Conservation (phyloP, 2,888 invertebrate genomes). For the Automeris io region DNA sequence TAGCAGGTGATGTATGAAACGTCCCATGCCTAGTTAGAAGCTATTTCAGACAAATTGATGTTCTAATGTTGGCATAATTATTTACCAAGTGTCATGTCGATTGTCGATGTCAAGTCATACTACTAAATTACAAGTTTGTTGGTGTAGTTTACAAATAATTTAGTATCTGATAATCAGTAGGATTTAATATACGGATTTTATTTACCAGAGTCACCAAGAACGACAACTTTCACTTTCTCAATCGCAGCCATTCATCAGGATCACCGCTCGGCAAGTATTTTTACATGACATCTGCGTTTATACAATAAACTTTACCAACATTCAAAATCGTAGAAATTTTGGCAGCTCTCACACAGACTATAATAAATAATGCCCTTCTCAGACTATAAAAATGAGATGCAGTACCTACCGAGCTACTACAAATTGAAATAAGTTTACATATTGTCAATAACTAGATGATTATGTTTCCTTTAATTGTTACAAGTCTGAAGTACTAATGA, state of each 20-base stretch:
- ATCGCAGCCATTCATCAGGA: slow-evolving; percentile 83
- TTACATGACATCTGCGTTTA: slow-evolving; percentile 36
- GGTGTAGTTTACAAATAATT: slow-evolving; percentile 11
- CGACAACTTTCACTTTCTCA: slow-evolving; percentile 93
- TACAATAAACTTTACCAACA: slow-evolving; percentile 22
- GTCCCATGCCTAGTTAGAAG: no score
- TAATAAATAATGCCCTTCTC: neutral
- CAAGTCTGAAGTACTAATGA: no score
- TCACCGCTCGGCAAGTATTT: slow-evolving; percentile 41
- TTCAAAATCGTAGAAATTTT: slow-evolving; percentile 6
- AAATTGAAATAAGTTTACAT: no score
- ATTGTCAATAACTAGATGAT: no score
- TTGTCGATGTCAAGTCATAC: slow-evolving; percentile 49
- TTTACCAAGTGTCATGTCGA: slow-evolving; percentile 35
- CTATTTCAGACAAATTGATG: neutral
- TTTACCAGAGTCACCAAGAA: slow-evolving; percentile 93
- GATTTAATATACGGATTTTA: slow-evolving; percentile 6
- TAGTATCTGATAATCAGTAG: neutral
- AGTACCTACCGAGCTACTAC: no score
- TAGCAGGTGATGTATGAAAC: no score
- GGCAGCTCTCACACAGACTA: neutral
- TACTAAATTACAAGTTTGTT: slow-evolving; percentile 41
- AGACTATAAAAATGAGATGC: no score
- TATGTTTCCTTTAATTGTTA: no score
- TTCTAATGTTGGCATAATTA: slow-evolving; percentile 6